Evolutionary conservation across 2,797 vertebrate species (phyloP), one percentile per base, ranked within the genome.

Genomic region (Paguma larvata): DNA sequence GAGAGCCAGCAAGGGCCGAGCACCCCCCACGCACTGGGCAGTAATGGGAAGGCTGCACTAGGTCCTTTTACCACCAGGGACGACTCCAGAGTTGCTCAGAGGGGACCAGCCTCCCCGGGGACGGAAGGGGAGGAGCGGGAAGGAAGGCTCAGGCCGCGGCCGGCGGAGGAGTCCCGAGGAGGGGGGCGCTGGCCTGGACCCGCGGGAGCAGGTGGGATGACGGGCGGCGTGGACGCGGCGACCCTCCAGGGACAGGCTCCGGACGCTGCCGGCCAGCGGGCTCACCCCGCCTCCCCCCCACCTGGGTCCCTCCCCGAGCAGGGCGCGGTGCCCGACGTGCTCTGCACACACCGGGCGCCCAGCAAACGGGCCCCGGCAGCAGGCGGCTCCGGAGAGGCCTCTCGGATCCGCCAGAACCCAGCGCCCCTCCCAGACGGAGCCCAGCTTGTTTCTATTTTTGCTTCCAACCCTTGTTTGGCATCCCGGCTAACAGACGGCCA

Each of bases 381-480:
- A 83, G 95, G 38, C 48, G 0, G 90, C 97, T 91, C 96, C 14
- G 88, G 95, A 94, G 95, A 96, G 93, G 96, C 80, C 97, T 91
- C 96, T 85, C 7, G 0, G 73, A 95, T 94, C 94, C 79, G 77
- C 94, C 94, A 95, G 95, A 94, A 94, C 86, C 44, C 95, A 12
- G 34, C 0, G 77, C 97, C 94, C 97, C 97, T 97, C 97, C 97
- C 97, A 88, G 95, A 85, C 92, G 73, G 53, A 96, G 95, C 97
- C 93, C 72, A 62, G 8, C 9, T 59, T 0, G 56, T 90, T 97
- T 95, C 98, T 97, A 96, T 97, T 98, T 98, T 95, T 96, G 98
- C 96, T 95, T 97, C 63, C 98, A 97, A 96, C 87, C 97, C 97
- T 98, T 91, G 96, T 96, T 97, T 95, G 96, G 98, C 97, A 94